These are phyloP conservation scores for Heliangelus exortis DNA, from an alignment of 2,797 vertebrate genomes.

Conservation along the genomic window DNA sequence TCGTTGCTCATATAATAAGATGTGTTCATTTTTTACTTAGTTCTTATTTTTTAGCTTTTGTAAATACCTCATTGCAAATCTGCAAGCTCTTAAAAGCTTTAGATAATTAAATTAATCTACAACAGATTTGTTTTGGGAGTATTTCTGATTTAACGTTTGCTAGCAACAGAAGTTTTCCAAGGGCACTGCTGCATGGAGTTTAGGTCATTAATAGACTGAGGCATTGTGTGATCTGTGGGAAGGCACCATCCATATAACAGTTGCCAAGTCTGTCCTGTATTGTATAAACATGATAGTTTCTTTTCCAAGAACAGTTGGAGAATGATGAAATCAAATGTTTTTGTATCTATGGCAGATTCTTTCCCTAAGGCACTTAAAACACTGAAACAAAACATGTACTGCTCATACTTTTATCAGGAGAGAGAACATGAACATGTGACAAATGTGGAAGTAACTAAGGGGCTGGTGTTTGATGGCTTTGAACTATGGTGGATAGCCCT, in stretches of 20 bases:
- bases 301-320: constrained; percentile 64
- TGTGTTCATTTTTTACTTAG: not conserved
- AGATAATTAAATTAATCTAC: constrained; percentile 62
- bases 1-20: not conserved
- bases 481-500: not conserved
- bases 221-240: constrained; percentile 30
- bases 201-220: constrained; percentile 59
- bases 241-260: constrained; percentile 6
- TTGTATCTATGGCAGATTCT: constrained; percentile 41
- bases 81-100: constrained; percentile 31
- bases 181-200: constrained; percentile 50
- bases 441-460: not conserved
- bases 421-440: not conserved
- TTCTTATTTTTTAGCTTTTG: not conserved
- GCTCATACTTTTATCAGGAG: constrained; percentile 4
- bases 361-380: constrained; percentile 42
- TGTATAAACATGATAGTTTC: constrained; percentile 19
- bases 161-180: constrained; percentile 69
- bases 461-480: not conserved
- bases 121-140: constrained; percentile 66
- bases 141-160: constrained; percentile 67
- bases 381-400: not conserved
- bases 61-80: constrained; percentile 40
- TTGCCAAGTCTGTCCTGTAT: constrained; percentile 37
- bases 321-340: constrained; percentile 46